Conservation (phyloP, 2,113 vertebrate species). For the Scytalopus superciliaris region DNA sequence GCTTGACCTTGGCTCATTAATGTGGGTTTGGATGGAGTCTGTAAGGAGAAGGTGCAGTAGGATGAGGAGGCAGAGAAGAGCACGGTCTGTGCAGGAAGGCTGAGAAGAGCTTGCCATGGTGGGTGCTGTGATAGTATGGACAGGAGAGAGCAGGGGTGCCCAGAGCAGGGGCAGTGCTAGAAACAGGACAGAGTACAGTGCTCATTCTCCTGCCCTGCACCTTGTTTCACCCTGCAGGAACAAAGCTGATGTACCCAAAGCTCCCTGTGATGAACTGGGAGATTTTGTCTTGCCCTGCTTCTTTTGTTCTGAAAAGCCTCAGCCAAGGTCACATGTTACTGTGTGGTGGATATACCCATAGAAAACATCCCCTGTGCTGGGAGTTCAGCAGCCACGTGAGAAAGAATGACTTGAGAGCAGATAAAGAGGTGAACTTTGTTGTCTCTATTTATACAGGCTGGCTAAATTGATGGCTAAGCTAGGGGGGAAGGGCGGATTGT, state of each 20-base stretch:
- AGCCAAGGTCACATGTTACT: not conserved
- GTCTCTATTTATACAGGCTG: not conserved
- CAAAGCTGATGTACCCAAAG: not conserved
- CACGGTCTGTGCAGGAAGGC: not conserved
- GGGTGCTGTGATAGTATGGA: not conserved
- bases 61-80: not conserved
- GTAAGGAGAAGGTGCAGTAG: not conserved
- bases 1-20: not conserved
- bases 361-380: not conserved
- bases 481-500: not conserved
- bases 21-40: not conserved
- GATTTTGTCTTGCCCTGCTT: not conserved
- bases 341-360: rapidly evolving
- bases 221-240: not conserved
- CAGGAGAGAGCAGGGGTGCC: not conserved
- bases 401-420: not conserved
- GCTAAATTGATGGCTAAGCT: not conserved
- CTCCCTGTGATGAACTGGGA: not conserved
- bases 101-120: not conserved
- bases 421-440: not conserved
- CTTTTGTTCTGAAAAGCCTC: not conserved
- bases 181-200: not conserved
- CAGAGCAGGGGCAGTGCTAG: not conserved
- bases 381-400: not conserved
- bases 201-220: not conserved